These are phyloP conservation scores for Xylota segnis DNA, from an alignment of 2,888 invertebrate species.

Conservation along the genomic window DNA sequence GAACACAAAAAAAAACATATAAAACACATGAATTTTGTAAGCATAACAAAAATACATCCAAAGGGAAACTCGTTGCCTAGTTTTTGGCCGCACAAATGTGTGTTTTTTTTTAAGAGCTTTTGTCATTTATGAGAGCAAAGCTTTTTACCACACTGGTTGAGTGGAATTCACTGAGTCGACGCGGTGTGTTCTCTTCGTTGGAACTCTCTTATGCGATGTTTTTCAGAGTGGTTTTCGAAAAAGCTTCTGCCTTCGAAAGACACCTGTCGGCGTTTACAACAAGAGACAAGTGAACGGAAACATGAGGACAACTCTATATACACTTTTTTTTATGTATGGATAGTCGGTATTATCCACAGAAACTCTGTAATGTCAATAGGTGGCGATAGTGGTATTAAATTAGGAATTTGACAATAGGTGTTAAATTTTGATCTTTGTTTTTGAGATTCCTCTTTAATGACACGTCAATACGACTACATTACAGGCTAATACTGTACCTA, in stretches of 20 bases:
- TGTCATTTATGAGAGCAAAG: background rate
- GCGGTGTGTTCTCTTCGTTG: conserved; percentile 31
- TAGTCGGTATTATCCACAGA: background rate
- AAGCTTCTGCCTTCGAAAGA: conserved; percentile 46
- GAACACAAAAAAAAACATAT: conserved; percentile 7
- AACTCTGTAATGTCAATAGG: background rate
- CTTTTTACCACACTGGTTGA: conserved; percentile 55
- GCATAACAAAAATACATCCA: conserved; percentile 37
- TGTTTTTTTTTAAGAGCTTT: conserved; percentile 45
- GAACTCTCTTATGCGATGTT: conserved; percentile 61
- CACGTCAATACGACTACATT: too few species aligned
- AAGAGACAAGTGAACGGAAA: background rate
- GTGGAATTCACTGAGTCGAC: conserved; percentile 52
- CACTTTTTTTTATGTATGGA: background rate
- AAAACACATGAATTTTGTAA: conserved; percentile 20
- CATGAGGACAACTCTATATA: background rate
- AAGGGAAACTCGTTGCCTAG: conserved; percentile 59
- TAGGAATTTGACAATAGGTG: background rate
- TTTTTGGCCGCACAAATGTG: conserved; percentile 57
- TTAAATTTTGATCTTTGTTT: too few species aligned
- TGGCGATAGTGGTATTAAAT: background rate
- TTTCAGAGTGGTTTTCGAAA: background rate
- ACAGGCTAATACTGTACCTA: too few species aligned
- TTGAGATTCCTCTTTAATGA: too few species aligned
- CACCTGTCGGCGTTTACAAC: conserved; percentile 61